Evolutionary conservation across 2,113 vertebrate species (phyloP).

Genomic region (Anseranas semipalmata): DNA sequence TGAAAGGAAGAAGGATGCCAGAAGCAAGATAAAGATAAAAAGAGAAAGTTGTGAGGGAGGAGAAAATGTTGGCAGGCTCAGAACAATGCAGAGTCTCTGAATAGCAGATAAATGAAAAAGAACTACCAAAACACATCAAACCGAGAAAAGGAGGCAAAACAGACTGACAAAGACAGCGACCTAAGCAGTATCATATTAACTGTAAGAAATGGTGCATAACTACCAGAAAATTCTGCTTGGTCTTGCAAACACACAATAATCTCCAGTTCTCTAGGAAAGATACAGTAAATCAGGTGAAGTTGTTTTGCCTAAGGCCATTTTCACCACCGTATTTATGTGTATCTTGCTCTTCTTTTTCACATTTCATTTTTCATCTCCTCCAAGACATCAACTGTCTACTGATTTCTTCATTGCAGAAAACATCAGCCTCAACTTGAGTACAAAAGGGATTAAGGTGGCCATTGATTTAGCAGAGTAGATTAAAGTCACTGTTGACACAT

Average conservation of each 20-base stretch:
- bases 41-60: background rate
- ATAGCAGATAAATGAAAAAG: background rate
- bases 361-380: background rate
- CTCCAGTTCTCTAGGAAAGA: background rate
- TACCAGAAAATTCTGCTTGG: background rate
- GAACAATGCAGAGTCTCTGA: background rate
- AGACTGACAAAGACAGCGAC: background rate
- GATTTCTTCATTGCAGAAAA: conserved; percentile 1
- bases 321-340: background rate
- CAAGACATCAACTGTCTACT: background rate
- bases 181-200: background rate
- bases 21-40: conserved; percentile 27
- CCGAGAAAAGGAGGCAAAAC: background rate
- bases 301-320: background rate
- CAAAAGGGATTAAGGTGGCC: background rate
- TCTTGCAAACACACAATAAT: background rate
- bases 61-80: background rate
- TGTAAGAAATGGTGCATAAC: background rate
- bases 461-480: background rate
- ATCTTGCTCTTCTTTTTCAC: background rate
- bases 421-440: background rate
- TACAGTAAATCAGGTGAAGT: background rate
- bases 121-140: background rate
- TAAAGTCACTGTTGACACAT: background rate
- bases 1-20: conserved; percentile 18